phyloP scores from a whole-genome alignment of 92 coral and sea anemone genomes.

The Porites divaricata region DNA sequence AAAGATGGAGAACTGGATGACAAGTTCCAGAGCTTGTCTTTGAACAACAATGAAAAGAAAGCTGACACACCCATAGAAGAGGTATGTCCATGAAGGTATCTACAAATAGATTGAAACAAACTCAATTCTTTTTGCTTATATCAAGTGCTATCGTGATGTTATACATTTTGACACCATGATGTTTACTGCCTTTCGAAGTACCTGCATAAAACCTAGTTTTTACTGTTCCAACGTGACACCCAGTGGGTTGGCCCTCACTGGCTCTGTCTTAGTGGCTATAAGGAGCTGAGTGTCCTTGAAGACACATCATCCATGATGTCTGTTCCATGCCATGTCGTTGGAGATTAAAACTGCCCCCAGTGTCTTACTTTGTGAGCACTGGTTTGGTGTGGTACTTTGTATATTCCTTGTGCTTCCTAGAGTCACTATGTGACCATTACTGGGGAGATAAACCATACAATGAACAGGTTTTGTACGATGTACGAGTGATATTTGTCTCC shows the following conservation, averaged over 20 bases:
- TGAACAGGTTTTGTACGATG: slow-evolving; percentile 68
- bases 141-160: too few species aligned
- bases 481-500: too few species aligned
- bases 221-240: slow-evolving; percentile 72
- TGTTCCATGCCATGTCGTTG: slow-evolving; percentile 82
- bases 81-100: slow-evolving; percentile 46
- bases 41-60: slow-evolving; percentile 94
- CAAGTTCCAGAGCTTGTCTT: slow-evolving; percentile 89
- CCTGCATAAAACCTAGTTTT: not conserved
- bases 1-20: slow-evolving; percentile 94
- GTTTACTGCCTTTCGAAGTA: not conserved
- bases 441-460: slow-evolving; percentile 96
- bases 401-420: slow-evolving; percentile 97
- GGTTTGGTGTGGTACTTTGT: slow-evolving; percentile 88
- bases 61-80: slow-evolving; percentile 97
- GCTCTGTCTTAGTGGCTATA: slow-evolving; percentile 86
- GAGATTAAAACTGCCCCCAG: slow-evolving; percentile 86
- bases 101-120: too few species aligned
- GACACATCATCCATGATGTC: slow-evolving; percentile 72
- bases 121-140: too few species aligned
- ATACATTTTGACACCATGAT: too few species aligned
- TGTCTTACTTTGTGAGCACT: slow-evolving; percentile 46
- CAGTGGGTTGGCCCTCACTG: slow-evolving; percentile 86
- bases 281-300: slow-evolving; percentile 84
- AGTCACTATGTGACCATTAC: slow-evolving; percentile 89